These are phyloP conservation scores for Meloidogyne floridensis DNA, from an alignment of 1,140 invertebrate species.

Conservation along the genomic window DNA sequence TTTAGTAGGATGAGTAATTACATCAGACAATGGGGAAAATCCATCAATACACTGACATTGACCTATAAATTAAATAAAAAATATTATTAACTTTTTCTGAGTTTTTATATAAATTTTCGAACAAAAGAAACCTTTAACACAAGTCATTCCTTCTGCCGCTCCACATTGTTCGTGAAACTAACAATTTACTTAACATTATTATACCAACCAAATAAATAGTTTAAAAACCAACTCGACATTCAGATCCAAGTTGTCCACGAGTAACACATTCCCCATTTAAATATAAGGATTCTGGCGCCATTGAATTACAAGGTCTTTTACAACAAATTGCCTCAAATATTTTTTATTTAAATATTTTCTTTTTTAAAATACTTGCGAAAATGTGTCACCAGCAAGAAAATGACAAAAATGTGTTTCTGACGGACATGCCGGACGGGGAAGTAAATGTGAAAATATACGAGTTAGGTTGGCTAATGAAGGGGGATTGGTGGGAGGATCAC, in stretches of 20 bases:
- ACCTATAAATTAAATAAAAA: slow-evolving; percentile 34
- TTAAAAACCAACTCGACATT: slow-evolving; percentile 37
- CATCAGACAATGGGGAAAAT: slow-evolving; percentile 57
- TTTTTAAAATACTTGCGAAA: slow-evolving; percentile 42
- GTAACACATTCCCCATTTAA: slow-evolving; percentile 62
- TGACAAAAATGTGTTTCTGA: slow-evolving; percentile 65
- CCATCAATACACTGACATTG: slow-evolving; percentile 56
- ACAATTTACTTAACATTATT: background rate
- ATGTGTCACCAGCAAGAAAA: slow-evolving; percentile 54
- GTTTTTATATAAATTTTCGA: too few species aligned
- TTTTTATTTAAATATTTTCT: background rate
- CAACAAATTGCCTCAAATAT: slow-evolving; percentile 60
- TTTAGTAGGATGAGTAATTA: slow-evolving; percentile 59
- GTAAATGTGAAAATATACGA: slow-evolving; percentile 38
- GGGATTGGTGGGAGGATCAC: slow-evolving; percentile 36
- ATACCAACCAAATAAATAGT: background rate
- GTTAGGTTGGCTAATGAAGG: slow-evolving; percentile 11
- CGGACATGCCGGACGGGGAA: slow-evolving; percentile 43
- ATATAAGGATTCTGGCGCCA: slow-evolving; percentile 65
- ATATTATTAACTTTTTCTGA: background rate
- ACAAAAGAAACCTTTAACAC: slow-evolving; percentile 53
- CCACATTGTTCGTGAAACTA: slow-evolving; percentile 61
- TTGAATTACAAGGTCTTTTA: slow-evolving; percentile 63
- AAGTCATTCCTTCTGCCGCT: slow-evolving; percentile 64
- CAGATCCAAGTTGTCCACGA: slow-evolving; percentile 60